Evolutionary conservation across 2,888 invertebrate species (phyloP).

Genomic region (Drosophila koepferae): DNA sequence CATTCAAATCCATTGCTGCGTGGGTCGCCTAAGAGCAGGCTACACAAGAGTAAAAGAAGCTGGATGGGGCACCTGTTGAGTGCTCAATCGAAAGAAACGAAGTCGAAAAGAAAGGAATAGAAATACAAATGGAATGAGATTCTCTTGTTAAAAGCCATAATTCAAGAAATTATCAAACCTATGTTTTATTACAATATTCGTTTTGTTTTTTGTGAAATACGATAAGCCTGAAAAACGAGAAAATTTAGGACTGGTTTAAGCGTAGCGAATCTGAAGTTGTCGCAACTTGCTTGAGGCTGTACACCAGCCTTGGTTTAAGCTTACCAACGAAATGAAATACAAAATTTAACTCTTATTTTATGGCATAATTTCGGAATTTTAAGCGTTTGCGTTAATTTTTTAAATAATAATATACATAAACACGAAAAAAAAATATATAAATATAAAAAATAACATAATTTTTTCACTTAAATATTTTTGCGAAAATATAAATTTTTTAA

Average conservation of each 20-base stretch:
- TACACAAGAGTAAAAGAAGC: not conserved
- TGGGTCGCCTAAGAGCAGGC: conserved; percentile 32
- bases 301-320: not conserved
- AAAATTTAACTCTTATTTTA: not conserved
- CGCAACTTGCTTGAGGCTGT: not conserved
- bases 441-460: no score
- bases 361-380: no score
- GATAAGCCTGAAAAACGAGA: not conserved
- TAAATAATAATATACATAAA: no score
- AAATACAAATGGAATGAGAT: not conserved
- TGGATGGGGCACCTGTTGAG: conserved; percentile 32
- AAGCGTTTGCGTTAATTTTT: no score
- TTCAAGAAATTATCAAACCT: not conserved
- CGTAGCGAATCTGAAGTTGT: not conserved
- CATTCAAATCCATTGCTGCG: conserved; percentile 43
- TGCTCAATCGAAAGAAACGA: conserved; percentile 30
- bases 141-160: conserved; percentile 1
- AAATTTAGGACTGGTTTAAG: not conserved
- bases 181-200: not conserved
- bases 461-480: no score
- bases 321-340: not conserved
- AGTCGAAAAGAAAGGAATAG: not conserved
- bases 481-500: no score
- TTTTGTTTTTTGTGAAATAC: not conserved
- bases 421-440: no score